Percentiles rank a stretch among this genome's conserved stretches.
These are phyloP conservation scores for Drosophila ambigua DNA, from an alignment of 1,140 invertebrate genomes.

Conservation along the genomic window DNA sequence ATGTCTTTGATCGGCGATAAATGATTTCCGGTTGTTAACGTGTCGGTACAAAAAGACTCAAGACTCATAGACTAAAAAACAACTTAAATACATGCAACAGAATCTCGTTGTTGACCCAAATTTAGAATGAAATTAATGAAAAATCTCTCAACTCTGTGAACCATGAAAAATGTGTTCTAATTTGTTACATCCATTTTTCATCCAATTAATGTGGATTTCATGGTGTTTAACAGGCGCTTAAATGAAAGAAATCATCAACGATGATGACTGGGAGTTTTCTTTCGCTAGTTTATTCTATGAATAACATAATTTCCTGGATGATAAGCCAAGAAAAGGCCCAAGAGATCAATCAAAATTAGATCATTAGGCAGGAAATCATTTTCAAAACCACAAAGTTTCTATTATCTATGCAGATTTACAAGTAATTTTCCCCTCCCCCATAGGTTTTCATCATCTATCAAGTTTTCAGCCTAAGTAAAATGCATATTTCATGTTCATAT, in stretches of 20 bases:
- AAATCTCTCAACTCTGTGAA: not conserved
- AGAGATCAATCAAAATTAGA: not conserved
- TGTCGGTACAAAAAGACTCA: not conserved
- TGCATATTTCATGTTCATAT: no score
- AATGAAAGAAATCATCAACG: conserved; percentile 11
- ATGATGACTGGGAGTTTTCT: conserved; percentile 45
- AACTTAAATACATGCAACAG: not conserved
- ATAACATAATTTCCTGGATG: not conserved
- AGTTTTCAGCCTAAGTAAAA: no score
- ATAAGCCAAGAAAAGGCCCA: conserved; percentile 8
- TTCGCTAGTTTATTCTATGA: not conserved
- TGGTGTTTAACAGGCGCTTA: conserved; percentile 18
- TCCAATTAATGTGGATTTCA: conserved; percentile 36
- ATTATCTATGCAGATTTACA: no score
- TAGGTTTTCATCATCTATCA: no score
- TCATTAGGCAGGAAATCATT: no score
- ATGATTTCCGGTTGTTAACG: conserved; percentile 33
- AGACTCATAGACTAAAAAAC: not conserved
- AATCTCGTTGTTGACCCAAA: conserved; percentile 9
- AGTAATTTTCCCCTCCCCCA: no score
- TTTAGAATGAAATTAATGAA: not conserved
- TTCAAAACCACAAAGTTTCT: no score
- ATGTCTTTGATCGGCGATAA: conserved; percentile 23
- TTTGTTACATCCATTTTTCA: conserved; percentile 3
- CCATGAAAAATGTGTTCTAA: conserved; percentile 5